Conservation (phyloP, 1,140 invertebrate species). For the Pachyrhynchus sulphureomaculatus region DNA sequence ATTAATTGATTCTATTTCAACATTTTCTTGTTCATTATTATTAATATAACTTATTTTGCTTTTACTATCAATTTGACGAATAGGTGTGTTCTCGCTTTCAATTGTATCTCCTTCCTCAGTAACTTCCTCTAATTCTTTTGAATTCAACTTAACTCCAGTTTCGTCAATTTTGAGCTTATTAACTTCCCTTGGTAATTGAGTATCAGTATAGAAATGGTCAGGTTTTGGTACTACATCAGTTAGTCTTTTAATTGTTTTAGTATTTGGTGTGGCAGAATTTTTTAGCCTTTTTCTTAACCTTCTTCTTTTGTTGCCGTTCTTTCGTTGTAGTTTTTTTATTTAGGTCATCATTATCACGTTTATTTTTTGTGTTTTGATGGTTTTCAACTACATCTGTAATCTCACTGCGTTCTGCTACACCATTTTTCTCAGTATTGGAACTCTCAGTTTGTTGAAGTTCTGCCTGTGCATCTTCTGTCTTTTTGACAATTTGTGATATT, state of each 20-base stretch:
- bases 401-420: background rate
- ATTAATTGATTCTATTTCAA: constrained; percentile 18
- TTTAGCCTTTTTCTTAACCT: background rate
- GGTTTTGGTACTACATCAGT: constrained; percentile 40
- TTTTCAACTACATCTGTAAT: background rate
- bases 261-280: background rate
- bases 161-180: constrained; percentile 18
- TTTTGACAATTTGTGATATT: background rate
- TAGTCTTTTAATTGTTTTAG: constrained; percentile 16
- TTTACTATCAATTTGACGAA: background rate
- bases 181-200: constrained; percentile 21
- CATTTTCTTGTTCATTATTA: background rate
- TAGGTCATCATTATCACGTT: too few relatives aligned
- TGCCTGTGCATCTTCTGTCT: background rate
- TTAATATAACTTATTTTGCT: background rate
- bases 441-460: background rate
- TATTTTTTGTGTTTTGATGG: background rate
- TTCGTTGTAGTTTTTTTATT: too few relatives aligned
- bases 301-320: background rate
- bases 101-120: constrained; percentile 8
- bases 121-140: constrained; percentile 5
- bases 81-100: background rate
- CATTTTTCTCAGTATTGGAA: background rate
- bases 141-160: constrained; percentile 9
- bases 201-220: constrained; percentile 36